These are phyloP conservation scores for Danaus chrysippus DNA, from an alignment of 2,888 invertebrate species.

Conservation along the genomic window DNA sequence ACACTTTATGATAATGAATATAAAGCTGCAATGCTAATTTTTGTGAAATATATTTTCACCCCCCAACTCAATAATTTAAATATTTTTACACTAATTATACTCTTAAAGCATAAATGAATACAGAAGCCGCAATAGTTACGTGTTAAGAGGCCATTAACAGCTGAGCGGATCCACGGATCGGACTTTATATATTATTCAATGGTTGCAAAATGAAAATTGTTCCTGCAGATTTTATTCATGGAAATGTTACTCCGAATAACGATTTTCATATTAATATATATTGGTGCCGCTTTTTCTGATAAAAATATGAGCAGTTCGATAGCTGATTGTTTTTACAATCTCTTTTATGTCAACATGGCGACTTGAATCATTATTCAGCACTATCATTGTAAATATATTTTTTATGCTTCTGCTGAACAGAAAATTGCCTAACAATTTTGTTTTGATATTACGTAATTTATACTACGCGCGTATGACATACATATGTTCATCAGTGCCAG, in stretches of 20 bases:
- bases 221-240: constrained; percentile 40
- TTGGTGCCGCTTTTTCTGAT: constrained; percentile 29
- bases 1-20: too few species aligned
- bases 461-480: too few species aligned
- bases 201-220: constrained; percentile 41
- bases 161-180: constrained; percentile 37
- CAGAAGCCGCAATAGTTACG: constrained; percentile 25
- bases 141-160: constrained; percentile 40
- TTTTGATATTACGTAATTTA: too few species aligned
- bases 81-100: constrained; percentile 11
- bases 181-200: constrained; percentile 42
- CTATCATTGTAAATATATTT: not conserved
- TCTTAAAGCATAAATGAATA: constrained; percentile 22
- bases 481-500: too few species aligned
- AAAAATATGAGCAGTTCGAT: constrained; percentile 22
- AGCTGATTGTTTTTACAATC: constrained; percentile 20
- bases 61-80: not conserved
- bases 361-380: not conserved
- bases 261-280: constrained; percentile 37
- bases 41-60: not conserved
- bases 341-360: constrained; percentile 9
- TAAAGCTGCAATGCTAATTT: not conserved
- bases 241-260: constrained; percentile 38
- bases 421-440: too few species aligned
- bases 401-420: not conserved